Base-by-base conservation (phyloP, 92 coral and sea anemone species). In the Porites divaricata region DNA sequence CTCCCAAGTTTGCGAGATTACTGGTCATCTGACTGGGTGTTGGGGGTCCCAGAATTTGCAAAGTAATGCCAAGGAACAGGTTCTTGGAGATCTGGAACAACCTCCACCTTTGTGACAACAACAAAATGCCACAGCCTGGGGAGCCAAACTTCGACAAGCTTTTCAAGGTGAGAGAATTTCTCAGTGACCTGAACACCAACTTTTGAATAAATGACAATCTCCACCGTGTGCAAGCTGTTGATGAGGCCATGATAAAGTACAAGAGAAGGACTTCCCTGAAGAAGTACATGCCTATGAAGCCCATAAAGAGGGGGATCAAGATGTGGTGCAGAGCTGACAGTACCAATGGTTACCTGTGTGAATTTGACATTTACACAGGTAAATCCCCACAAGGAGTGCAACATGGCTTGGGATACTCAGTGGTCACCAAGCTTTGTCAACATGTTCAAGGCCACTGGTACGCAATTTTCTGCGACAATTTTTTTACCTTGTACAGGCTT, bases 41-140 rank as follows among this genome's bases (percentile, higher is more conserved):
- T 78, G 57, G 51, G 83, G 15, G 83, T 80, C 63, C 85, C 86
- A 70, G 68, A 69, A 82, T 73, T 71, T 49, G 49, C 82, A 35
- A 70, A 49, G 71, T 82, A 23, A 82, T 82, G n/a, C 21, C 83
- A 41, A 4, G 87, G 4, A 54, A 83, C 87, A 58, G 83, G 22
- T 78, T 59, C 20, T 50, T 75, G 4, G 80, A 77, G 12, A 63
- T 77, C 9, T 28, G 48, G 69, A 54, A n/a, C 9, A 58, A 77
- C 59, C 70, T 77, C 9, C 82, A 77, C 26, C 53, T 77, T 1
- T 58, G 23, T 63, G 87, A 86, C 23, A 86, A 82, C 75, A 57
- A 83, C 10, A 82, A 73, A 28, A 88, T 88, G 91, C 88, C 91
- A 88, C 87, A 61, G 53, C 70, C 35, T n/a, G 89, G 85, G 2